A percentile compares a stretch with the other conserved stretches of the same genome.
phyloP scores from a whole-genome alignment of 2,888 invertebrate genomes.

The Platynereis dumerilii region DNA sequence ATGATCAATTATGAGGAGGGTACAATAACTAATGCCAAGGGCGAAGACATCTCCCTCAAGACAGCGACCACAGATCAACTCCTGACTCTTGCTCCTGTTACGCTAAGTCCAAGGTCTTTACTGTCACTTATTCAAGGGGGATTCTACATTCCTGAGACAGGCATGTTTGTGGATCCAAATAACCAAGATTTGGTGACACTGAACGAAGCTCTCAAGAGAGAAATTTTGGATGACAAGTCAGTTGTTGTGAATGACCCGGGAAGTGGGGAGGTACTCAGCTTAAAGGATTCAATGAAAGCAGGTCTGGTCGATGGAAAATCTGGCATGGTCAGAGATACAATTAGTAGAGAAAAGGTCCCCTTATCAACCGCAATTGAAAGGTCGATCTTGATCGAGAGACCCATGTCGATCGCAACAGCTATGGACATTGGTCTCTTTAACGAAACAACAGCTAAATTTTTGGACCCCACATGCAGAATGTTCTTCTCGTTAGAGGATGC shows the following conservation, averaged over 20 bases:
- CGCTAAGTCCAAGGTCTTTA: constrained; percentile 20
- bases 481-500: constrained; percentile 40
- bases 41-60: constrained; percentile 30
- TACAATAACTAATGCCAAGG: constrained; percentile 72
- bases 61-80: constrained; percentile 29
- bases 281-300: constrained; percentile 56
- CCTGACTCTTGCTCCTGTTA: constrained; percentile 8
- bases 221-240: constrained; percentile 34
- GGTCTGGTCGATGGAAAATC: constrained; percentile 80
- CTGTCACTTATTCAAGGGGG: constrained; percentile 73
- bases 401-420: constrained; percentile 38
- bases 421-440: constrained; percentile 40
- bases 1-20: constrained; percentile 76
- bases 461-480: constrained; percentile 38
- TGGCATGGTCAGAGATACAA: constrained; percentile 64
- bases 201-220: constrained; percentile 34
- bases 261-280: constrained; percentile 38
- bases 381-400: constrained; percentile 36
- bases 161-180: constrained; percentile 78
- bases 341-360: constrained; percentile 71
- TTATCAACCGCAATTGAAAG: constrained; percentile 79
- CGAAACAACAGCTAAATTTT: constrained; percentile 40
- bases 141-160: constrained; percentile 77
- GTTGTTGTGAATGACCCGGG: constrained; percentile 36
- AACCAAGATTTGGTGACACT: constrained; percentile 79